Evolutionary conservation across 2,113 vertebrate genomes (phyloP).

Genomic region (Lasiurus cinereus): DNA sequence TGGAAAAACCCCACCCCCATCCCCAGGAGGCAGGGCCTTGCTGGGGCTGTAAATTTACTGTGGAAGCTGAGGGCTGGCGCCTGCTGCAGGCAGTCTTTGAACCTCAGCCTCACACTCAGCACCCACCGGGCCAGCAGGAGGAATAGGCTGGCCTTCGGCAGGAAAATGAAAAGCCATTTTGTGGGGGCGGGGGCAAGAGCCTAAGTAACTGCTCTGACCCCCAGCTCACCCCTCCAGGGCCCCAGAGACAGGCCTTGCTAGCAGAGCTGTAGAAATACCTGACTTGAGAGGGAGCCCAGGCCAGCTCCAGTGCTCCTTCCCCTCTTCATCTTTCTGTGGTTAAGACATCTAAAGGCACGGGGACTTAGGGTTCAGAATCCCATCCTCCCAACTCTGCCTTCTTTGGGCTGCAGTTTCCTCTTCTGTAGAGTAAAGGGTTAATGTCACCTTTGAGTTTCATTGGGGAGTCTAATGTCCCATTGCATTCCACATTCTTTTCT

Average conservation of each 20-base stretch:
- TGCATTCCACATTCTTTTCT: neutral
- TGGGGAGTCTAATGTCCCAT: neutral
- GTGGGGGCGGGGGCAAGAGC: constrained; percentile 22
- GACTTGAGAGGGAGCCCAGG: neutral
- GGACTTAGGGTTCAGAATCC: neutral
- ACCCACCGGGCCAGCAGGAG: neutral
- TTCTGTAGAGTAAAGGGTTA: neutral
- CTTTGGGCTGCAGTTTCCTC: neutral
- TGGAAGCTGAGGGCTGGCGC: neutral
- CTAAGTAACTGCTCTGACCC: constrained; percentile 27
- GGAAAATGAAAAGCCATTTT: constrained; percentile 54
- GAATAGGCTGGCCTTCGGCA: neutral
- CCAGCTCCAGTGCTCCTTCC: neutral
- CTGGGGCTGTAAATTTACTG: constrained; percentile 55
- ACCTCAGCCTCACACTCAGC: constrained; percentile 57
- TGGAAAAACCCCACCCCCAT: neutral
- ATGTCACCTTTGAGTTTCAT: neutral
- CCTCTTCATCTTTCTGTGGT: neutral
- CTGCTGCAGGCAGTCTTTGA: constrained; percentile 63
- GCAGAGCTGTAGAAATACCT: neutral
- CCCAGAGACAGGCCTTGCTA: neutral
- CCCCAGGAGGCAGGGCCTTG: neutral
- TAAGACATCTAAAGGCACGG: neutral
- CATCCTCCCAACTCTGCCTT: neutral
- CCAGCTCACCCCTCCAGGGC: neutral